Conservation (phyloP, 1,140 invertebrate species). For the Meteorus sp. region DNA sequence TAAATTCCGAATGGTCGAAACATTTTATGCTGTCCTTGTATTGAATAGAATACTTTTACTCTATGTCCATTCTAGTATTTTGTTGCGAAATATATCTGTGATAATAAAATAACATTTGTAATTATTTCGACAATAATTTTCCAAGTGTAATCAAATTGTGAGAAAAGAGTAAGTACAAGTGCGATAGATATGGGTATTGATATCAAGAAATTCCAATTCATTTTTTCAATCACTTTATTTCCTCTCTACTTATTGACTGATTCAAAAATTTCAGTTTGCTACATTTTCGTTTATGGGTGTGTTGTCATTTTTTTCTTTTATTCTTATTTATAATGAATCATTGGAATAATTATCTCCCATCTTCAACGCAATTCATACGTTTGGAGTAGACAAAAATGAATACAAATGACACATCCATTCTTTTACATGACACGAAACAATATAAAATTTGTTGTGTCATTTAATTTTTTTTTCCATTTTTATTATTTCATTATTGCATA, state of each 20-base stretch:
- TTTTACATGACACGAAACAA: background rate
- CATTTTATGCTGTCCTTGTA: slow-evolving; percentile 21
- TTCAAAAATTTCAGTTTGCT: slow-evolving; percentile 52
- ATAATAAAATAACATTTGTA: slow-evolving; percentile 27
- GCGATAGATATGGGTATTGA: too few species aligned
- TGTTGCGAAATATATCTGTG: slow-evolving; percentile 33
- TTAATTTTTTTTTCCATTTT: too few species aligned
- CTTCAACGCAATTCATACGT: too few species aligned
- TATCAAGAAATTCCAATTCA: slow-evolving; percentile 26
- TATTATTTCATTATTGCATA: too few species aligned
- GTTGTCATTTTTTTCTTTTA: slow-evolving; percentile 43
- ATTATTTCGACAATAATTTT: background rate
- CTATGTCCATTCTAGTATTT: slow-evolving; percentile 32
- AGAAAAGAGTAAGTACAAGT: slow-evolving; percentile 31
- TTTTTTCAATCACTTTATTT: slow-evolving; percentile 51
- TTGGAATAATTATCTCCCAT: slow-evolving; percentile 10
- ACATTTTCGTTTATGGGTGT: slow-evolving; percentile 52
- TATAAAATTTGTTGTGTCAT: slow-evolving; percentile 2
- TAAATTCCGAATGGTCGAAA: slow-evolving; percentile 20
- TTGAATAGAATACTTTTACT: slow-evolving; percentile 33
- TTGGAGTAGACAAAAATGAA: too few species aligned
- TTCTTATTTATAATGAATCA: slow-evolving; percentile 27
- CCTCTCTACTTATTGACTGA: slow-evolving; percentile 53
- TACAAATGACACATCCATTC: too few species aligned
- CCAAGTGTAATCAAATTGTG: background rate